Evolutionary conservation across 2,113 vertebrate species (phyloP).

Genomic region (Ibidorhyncha struthersii): DNA sequence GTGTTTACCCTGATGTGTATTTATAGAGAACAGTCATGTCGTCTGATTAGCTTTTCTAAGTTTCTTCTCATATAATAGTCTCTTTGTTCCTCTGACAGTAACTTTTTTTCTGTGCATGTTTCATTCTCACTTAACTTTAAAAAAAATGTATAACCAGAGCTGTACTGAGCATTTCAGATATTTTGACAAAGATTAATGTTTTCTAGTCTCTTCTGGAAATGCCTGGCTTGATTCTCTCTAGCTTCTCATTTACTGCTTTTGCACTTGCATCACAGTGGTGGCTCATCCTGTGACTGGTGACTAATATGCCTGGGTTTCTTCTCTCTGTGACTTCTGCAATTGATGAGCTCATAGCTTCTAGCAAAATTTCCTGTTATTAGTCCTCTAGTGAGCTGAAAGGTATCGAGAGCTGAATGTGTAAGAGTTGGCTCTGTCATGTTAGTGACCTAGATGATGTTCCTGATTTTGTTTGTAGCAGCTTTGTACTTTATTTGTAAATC

Average conservation of each 20-base stretch:
- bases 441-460: neutral
- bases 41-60: neutral
- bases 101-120: neutral
- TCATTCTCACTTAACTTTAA: neutral
- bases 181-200: neutral
- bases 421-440: neutral
- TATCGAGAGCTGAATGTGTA: neutral
- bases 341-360: conserved; percentile 1
- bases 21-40: neutral
- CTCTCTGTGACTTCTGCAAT: conserved; percentile 1
- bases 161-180: neutral
- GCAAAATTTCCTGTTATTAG: neutral
- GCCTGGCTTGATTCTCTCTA: neutral
- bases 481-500: neutral
- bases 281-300: conserved; percentile 31
- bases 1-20: neutral
- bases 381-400: neutral
- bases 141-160: neutral
- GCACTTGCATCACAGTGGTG: neutral
- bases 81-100: neutral
- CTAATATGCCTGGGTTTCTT: neutral
- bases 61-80: neutral
- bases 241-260: neutral
- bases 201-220: neutral
- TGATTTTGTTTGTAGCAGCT: neutral